Evolutionary conservation across 2,888 invertebrate genomes (phyloP), one percentile per base, ranked within the genome.

Genomic region (Euzetes globulus): DNA sequence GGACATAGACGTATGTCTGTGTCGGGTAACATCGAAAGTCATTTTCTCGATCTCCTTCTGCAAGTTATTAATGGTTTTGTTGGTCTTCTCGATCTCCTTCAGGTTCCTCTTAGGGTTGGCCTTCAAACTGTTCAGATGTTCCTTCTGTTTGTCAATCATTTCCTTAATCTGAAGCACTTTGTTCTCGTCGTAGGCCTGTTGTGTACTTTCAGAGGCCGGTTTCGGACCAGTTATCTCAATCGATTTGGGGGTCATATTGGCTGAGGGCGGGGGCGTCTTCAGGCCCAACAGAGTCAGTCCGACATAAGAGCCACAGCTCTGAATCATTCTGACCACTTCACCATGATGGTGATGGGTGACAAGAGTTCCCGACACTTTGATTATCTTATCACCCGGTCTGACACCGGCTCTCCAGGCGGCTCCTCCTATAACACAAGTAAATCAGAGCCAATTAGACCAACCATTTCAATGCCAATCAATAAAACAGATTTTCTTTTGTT

Each of bases 391-490:
- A 50, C 93, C 94, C 77, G 91, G 88, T 80, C 92, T 90, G 78
- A 97, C 89, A 63, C 96, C 96, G 73, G 95, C 94, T 81, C 89
- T 88, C 85, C 92, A 92, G 80, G 96, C 94, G 79, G 95, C 93
- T 76, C 97, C 94, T 84, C 94, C 89, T 90, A 27, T 55, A 41
- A 33, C 41, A 58, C 29, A 19, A n/a, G 29, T 11, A 41, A 65
- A 55, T 19, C 7, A 60, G 45, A 65, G 29, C 55, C 45, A 25
- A 75, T 15, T 50, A 19, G 19, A 47, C 50, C 19, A 2, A n/a
- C n/a, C 1, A 50, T n/a, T 19, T 50, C 50, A 50, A 50, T 50
- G 19, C 19, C n/a, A 5, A 19, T 50, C 50, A 50, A 41, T 41
- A 41, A 33, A 33, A n/a, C n/a, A n/a, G n/a, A n/a, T 7, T 7